Conservation (phyloP, 2,888 invertebrate genomes). For the Iphiclides podalirius region DNA sequence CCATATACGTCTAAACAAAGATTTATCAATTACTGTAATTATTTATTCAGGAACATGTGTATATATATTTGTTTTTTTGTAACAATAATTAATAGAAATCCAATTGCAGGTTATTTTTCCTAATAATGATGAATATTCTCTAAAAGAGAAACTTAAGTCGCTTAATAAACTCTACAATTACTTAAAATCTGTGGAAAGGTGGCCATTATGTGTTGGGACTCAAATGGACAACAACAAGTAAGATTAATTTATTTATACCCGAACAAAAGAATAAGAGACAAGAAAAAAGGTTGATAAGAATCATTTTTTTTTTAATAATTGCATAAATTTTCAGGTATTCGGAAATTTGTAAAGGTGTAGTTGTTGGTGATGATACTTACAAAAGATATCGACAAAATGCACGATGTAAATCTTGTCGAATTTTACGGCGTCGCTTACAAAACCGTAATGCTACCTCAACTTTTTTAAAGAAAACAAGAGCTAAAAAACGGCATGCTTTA, state of each 20-base stretch:
- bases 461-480: too few relatives aligned
- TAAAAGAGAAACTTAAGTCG: conserved; percentile 10
- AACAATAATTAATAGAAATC: too few relatives aligned
- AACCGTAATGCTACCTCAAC: too few relatives aligned
- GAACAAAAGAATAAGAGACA: too few relatives aligned
- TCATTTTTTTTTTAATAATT: background rate
- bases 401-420: conserved; percentile 19
- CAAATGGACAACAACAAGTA: conserved; percentile 14
- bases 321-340: conserved; percentile 15
- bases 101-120: conserved; percentile 23
- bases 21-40: conserved; percentile 22
- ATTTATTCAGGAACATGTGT: too few relatives aligned
- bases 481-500: too few relatives aligned
- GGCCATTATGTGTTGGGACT: conserved; percentile 24
- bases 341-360: conserved; percentile 13
- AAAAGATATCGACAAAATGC: conserved; percentile 15
- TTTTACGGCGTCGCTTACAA: conserved; percentile 1
- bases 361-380: conserved; percentile 21
- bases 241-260: background rate
- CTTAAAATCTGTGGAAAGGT: conserved; percentile 20
- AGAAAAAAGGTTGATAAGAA: too few relatives aligned
- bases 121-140: conserved; percentile 3
- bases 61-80: too few relatives aligned
- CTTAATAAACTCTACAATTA: conserved; percentile 7
- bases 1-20: conserved; percentile 19